A percentile compares a stretch with the other conserved stretches of the same genome.
phyloP scores from a whole-genome alignment of 2,113 vertebrate species.

The Ranitomeya variabilis region DNA sequence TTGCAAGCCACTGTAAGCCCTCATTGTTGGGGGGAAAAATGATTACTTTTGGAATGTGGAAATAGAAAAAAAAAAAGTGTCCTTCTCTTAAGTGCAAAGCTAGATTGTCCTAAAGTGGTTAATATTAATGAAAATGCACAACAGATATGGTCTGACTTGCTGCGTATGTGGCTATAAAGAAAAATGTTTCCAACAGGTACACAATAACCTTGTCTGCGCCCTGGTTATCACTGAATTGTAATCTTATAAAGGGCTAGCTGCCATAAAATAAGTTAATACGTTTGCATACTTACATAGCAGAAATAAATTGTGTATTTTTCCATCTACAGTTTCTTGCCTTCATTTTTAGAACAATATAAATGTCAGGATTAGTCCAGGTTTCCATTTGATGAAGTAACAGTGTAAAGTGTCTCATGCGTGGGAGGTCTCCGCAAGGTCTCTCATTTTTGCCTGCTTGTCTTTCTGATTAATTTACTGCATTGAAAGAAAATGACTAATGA shows the following conservation, averaged over 20 bases:
- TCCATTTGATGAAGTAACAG: not conserved
- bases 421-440: not conserved
- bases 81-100: no score
- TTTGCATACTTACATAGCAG: not conserved
- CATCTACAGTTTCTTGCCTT: not conserved
- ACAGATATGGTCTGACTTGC: not conserved
- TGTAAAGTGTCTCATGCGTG: not conserved
- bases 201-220: not conserved
- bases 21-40: no score
- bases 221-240: not conserved
- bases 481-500: constrained; percentile 15
- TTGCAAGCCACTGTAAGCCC: no score
- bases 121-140: not conserved
- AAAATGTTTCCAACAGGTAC: not conserved
- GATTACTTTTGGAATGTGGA: no score
- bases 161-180: not conserved
- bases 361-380: not conserved
- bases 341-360: constrained; percentile 5
- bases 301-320: not conserved
- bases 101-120: not conserved
- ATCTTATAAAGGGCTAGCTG: not conserved
- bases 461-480: constrained; percentile 19
- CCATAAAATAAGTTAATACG: no score
- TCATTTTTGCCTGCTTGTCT: not conserved
- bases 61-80: no score